Base-by-base conservation (phyloP, 2,113 vertebrate genomes). In the Tylochromis polylepis region DNA sequence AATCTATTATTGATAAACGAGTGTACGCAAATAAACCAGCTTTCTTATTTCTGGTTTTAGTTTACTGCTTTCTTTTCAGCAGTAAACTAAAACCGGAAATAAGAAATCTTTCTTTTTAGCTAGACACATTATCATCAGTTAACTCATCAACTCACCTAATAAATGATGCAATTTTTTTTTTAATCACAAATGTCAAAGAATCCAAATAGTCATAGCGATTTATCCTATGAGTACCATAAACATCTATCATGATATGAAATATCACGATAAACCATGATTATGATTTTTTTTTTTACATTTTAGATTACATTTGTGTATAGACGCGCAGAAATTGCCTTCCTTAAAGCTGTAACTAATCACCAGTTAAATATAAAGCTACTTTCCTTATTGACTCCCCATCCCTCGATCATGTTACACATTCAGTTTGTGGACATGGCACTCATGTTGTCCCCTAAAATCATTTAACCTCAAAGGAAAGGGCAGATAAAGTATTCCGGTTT, bases 271-370 rank as follows among this genome's bases (percentile, higher is more conserved):
- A 70, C n/a, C 7, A 70, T 43, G 15, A 43, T 43, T 22, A 0
- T 70, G 8, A 24, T 0, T 2, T 65, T 38, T 57, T 57, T 34
- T 34, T 65, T 36, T 31, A 0, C 0, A 67, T 22, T 43, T 70
- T 24, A 9, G 15, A 49, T 72, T 46, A 46, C 46, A 18, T 29
- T 2, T 18, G 41, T 75, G 24, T 72, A 72, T 49, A 72, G 41
- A 18, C 49, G 67, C 8, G 18, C 22, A 72, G 4, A 55, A 18
- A n/a, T 4, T n/a, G 9, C 9, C 15, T 51, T 51, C 24, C 24
- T 49, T 75, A 75, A 18, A 75, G 16, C 5, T 29, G 5, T 51
- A 18, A 46, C 15, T 4, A 31, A 77, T 77, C 60, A 67, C 34
- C 34, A 31, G 70, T 16, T 51, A 8, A 77, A 20, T 31, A 77